Conservation (phyloP, 2,797 vertebrate genomes). For the Prunella strophiata region DNA sequence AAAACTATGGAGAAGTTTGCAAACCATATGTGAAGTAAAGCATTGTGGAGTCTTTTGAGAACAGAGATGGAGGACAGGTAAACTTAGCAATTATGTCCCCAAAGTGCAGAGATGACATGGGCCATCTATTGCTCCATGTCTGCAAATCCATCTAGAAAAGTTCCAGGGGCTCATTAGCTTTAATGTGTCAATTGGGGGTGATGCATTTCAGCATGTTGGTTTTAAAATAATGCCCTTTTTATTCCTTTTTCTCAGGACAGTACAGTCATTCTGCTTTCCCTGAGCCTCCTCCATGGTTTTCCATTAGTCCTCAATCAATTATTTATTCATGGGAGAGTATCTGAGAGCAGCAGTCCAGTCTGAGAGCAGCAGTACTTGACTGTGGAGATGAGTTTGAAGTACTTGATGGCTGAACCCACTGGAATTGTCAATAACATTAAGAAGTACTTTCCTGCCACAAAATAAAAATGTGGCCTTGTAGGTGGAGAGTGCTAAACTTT, state of each 20-base stretch:
- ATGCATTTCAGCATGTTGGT: neutral
- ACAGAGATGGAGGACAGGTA: neutral
- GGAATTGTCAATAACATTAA: conserved; percentile 28
- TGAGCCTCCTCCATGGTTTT: neutral
- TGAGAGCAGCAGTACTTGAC: neutral
- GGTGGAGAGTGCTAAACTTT: neutral
- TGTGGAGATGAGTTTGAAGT: neutral
- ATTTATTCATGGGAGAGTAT: conserved; percentile 17
- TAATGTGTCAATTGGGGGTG: neutral
- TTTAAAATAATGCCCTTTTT: conserved; percentile 3
- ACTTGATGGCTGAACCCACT: neutral
- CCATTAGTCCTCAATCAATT: conserved; percentile 44
- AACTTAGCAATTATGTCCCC: neutral
- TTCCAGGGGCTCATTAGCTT: neutral
- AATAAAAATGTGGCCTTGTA: neutral
- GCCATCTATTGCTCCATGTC: neutral
- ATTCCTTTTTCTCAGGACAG: neutral
- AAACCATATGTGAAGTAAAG: neutral
- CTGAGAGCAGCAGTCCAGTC: neutral
- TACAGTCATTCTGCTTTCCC: neutral
- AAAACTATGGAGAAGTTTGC: neutral
- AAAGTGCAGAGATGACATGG: neutral
- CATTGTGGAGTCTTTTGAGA: neutral
- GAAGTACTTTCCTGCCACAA: conserved; percentile 38
- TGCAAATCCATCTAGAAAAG: neutral